Evolutionary conservation across 2,888 invertebrate genomes (phyloP).

Genomic region (Trisateles emortualis): DNA sequence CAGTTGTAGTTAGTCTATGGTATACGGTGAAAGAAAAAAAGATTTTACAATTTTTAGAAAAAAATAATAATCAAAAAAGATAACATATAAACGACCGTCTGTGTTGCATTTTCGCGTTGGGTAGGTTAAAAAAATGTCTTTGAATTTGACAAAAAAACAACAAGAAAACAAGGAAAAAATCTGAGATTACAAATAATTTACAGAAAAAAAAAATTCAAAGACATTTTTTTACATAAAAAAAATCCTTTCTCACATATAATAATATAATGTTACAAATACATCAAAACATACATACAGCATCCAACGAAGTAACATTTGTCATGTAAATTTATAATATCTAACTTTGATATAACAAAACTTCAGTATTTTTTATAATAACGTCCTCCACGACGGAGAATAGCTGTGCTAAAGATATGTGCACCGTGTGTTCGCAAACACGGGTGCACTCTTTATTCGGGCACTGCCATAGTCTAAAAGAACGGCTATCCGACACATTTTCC

Average conservation of each 20-base stretch:
- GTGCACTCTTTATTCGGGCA: no score
- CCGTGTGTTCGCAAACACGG: no score
- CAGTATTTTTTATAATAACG: background rate
- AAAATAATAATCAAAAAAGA: slow-evolving; percentile 36
- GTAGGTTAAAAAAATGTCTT: slow-evolving; percentile 55
- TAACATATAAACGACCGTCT: slow-evolving; percentile 75
- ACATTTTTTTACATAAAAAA: slow-evolving; percentile 20
- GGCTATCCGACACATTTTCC: no score
- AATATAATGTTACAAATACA: slow-evolving; percentile 75
- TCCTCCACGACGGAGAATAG: background rate
- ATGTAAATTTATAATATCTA: slow-evolving; percentile 46
- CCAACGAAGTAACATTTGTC: slow-evolving; percentile 62
- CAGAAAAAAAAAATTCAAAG: slow-evolving; percentile 8
- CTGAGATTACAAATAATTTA: no score
- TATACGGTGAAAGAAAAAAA: slow-evolving; percentile 38
- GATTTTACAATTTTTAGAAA: slow-evolving; percentile 17
- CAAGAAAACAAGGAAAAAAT: no score
- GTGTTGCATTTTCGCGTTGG: slow-evolving; percentile 85
- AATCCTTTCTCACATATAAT: slow-evolving; percentile 66
- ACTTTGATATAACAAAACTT: slow-evolving; percentile 35
- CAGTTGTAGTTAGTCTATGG: slow-evolving; percentile 53
- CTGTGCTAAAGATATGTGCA: no score
- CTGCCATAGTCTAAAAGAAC: no score
- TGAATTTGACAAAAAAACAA: slow-evolving; percentile 1
- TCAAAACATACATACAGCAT: slow-evolving; percentile 66